Base-by-base conservation (phyloP, 2,113 vertebrate genomes). In the Lophotis ruficrista region DNA sequence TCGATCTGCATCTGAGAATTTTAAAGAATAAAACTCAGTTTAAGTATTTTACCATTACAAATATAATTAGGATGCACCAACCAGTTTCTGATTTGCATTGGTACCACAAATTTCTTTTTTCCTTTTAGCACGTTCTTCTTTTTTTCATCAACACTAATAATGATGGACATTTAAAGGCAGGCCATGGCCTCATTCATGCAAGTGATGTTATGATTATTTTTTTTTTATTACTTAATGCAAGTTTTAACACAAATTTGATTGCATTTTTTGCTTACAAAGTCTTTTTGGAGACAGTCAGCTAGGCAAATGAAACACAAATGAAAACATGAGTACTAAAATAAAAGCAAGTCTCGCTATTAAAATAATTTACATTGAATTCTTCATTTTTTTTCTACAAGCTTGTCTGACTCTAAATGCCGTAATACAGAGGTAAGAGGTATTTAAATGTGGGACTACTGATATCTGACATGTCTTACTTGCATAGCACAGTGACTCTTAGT, bases 1-100 rank as follows among this genome's bases (percentile, higher is more conserved):
- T 97, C 99, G 99, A 97, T 99, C 98, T 98, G 99, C 99, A 98
- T 99, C 99, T 99, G 98, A 97, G 98, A 97, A 98, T 90, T 93
- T 94, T 77, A 94, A 94, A 95, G 89, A 93, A 96, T 70, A 72
- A 90, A 96, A 65, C 48, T 82, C 41, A 87, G 76, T 91, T 92
- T 83, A 87, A 90, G 41, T 35, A 73, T 93, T 56, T 66, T 30
- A 61, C 23, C 57, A 51, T 65, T 47, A 76, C 28, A 73, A 75
- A 80, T 27, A 76, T 23, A 77, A 83, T 45, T 58, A 91, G 83
- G 90, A 88, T 19, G 61, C 11, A 89, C 20, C 56, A 91, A 66
- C n/a, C 66, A 69, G 33, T 64, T 83, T 89, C 38, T 37, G 53
- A 50, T 45, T 64, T 56, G 37, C 20, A 76, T 48, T 77, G 78